Evolutionary conservation across 2,113 vertebrate genomes (phyloP).

Genomic region (Neopipo cinnamomea): DNA sequence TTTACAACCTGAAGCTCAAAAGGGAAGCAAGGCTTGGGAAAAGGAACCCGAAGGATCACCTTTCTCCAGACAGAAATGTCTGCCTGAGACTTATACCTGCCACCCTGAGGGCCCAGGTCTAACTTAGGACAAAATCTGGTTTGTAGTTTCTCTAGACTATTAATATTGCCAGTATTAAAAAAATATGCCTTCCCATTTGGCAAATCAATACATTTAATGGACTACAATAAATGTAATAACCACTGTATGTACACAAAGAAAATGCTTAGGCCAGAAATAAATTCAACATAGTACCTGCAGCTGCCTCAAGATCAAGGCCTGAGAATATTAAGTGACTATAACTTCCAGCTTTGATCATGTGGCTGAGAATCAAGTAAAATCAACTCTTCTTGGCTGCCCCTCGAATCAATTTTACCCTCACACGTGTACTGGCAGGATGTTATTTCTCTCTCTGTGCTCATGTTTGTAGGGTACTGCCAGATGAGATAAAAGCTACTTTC

Average conservation of each 20-base stretch:
- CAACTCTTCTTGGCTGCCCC: not conserved
- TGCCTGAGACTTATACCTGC: not conserved
- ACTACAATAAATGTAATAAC: not conserved
- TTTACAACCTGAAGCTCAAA: not conserved
- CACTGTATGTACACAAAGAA: not conserved
- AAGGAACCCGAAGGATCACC: not conserved
- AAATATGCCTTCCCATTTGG: not conserved
- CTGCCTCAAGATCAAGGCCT: not conserved
- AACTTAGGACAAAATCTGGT: not conserved
- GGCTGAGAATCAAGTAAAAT: not conserved
- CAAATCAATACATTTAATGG: not conserved
- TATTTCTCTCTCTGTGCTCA: not conserved
- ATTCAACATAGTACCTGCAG: not conserved
- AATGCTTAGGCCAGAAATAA: not conserved
- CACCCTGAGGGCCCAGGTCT: not conserved
- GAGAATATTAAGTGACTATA: not conserved
- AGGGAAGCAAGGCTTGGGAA: not conserved
- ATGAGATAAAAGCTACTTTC: not conserved
- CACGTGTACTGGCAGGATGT: fast-evolving
- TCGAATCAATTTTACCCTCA: not conserved
- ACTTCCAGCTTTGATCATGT: not conserved
- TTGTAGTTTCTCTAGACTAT: not conserved
- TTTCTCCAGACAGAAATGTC: not conserved
- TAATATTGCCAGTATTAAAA: not conserved
- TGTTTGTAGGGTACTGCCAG: not conserved